Base-by-base conservation (phyloP, 2,888 invertebrate species). In the Ceriagrion tenellum region DNA sequence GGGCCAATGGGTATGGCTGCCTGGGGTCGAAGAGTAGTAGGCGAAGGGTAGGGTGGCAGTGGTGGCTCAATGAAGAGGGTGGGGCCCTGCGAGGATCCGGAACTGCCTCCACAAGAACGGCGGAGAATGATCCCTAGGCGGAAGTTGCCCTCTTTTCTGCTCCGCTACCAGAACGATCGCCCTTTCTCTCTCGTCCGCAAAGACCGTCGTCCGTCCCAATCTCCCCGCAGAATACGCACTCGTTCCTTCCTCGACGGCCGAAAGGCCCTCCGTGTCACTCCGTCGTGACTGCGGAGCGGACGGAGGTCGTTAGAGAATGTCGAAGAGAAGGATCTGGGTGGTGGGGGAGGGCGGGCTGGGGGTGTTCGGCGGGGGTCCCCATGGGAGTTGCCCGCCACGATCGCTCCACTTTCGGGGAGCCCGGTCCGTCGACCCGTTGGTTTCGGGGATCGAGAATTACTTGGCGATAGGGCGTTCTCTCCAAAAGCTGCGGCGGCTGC, bases 91-190 rank as follows among this genome's bases (percentile, higher is more conserved):
- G 26, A 59, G 35, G 63, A 91, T 55, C 35, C 56, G 90, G 90
- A 90, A 55, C 55, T 90, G 26, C 88, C 88, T 47, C 90, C n/a
- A 16, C n/a, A 88, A n/a, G 47, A 88, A 26, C 20, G 90, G 90
- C 26, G 63, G 35, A 55, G 59, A 59, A n/a, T 59, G 91, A 91
- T 91, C 91, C 91, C 56, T n/a, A 35, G 35, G 59, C 16, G 30
- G 91, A 59, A 91, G 91, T 91, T 20, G 26, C n/a, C 69, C 69
- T n/a, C 69, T 59, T 59, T 59, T 47, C 47, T 47, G 47, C 47
- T 47, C 47, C 47, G 47, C 47, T 47, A 47, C 69, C 18, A 69
- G 69, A 8, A 8, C 69, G 69, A 69, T 69, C 69, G 2, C 23
- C 69, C 69, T 69, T 26, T n/a, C 26, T 23, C 26, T 69, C 69